Evolutionary conservation across 2,888 invertebrate species (phyloP).

Genomic region (Ganaspis brasiliensis): DNA sequence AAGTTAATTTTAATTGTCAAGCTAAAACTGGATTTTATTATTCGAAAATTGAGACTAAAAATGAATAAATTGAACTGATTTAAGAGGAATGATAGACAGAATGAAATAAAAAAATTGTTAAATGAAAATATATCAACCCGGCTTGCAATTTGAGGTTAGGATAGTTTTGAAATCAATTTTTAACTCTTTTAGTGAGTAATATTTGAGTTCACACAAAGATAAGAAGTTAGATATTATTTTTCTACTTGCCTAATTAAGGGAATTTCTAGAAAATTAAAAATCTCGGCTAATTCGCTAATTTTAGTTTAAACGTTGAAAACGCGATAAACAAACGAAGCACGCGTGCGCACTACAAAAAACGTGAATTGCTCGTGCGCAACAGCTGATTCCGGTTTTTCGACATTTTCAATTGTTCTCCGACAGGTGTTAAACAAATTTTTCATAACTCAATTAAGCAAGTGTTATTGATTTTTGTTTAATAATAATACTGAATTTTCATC

Average conservation of each 20-base stretch:
- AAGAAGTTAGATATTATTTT: too few relatives aligned
- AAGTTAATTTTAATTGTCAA: too few relatives aligned
- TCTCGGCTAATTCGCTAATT: background rate
- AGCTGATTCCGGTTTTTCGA: constrained; percentile 23
- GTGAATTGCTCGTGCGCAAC: background rate
- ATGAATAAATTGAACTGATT: too few relatives aligned
- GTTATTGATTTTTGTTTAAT: background rate
- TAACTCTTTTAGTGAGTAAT: background rate
- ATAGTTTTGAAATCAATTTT: background rate
- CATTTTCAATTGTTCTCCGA: background rate
- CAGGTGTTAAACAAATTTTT: background rate
- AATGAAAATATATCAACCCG: background rate
- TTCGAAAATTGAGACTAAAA: too few relatives aligned
- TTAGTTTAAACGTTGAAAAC: constrained; percentile 9
- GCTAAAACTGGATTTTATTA: too few relatives aligned
- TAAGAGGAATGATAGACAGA: too few relatives aligned
- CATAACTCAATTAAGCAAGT: background rate
- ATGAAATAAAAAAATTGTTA: too few relatives aligned
- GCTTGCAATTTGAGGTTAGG: constrained; percentile 3
- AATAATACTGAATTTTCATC: background rate
- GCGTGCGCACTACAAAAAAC: background rate
- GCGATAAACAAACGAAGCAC: constrained; percentile 14
- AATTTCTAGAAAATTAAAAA: background rate
- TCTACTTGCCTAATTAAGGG: background rate
- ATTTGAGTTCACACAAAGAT: background rate